Percentiles rank a stretch among this genome's conserved stretches.
phyloP scores from a whole-genome alignment of 2,113 vertebrate species.

The Hemicordylus capensis region DNA sequence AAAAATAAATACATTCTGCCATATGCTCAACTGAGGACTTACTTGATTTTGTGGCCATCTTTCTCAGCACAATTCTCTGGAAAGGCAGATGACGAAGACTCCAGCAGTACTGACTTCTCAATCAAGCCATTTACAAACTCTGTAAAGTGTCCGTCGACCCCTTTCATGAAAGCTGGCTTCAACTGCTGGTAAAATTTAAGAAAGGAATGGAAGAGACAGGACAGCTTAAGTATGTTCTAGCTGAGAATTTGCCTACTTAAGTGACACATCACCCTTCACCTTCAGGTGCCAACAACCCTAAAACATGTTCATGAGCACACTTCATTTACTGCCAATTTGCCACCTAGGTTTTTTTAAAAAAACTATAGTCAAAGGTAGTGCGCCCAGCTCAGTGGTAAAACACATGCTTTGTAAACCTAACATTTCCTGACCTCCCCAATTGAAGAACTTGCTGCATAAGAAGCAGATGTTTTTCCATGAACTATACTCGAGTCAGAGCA shows the following conservation, averaged over 20 bases:
- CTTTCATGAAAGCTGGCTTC: conserved; percentile 89
- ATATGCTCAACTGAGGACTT: conserved; percentile 26
- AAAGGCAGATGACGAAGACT: conserved; percentile 77
- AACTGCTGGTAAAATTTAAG: conserved; percentile 76
- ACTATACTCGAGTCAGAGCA: neutral
- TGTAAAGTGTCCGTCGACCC: conserved; percentile 89
- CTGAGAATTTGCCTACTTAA: neutral
- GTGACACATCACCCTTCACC: neutral
- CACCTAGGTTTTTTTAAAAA: no score
- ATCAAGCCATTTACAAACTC: conserved; percentile 91
- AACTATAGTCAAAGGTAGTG: neutral
- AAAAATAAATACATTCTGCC: conserved; percentile 16
- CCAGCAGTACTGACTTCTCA: conserved; percentile 83
- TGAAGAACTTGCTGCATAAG: conserved; percentile 1
- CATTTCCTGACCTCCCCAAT: neutral
- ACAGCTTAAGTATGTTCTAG: neutral
- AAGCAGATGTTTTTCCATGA: neutral
- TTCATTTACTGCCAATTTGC: neutral
- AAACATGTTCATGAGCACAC: neutral
- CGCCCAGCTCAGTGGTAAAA: neutral
- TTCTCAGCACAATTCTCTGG: conserved; percentile 77
- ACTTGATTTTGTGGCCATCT: conserved; percentile 84
- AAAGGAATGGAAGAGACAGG: neutral
- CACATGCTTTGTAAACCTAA: neutral
- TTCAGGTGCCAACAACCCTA: neutral